A percentile compares a stretch with the other conserved stretches of the same genome.
phyloP scores from a whole-genome alignment of 2,888 invertebrate species.

The Perizoma affinitatum region DNA sequence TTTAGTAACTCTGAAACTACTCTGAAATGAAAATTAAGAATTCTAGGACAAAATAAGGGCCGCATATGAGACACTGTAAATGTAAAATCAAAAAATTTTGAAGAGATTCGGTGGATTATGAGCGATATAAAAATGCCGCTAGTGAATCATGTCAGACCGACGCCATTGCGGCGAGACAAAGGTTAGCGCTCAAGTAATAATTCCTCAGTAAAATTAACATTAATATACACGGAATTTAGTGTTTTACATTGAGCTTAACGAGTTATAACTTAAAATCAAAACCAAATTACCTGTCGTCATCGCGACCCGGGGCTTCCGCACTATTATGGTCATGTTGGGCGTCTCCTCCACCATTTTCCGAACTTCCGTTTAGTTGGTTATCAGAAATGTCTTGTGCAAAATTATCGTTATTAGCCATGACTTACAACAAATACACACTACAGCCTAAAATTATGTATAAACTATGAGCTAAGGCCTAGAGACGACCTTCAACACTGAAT shows the following conservation, averaged over 20 bases:
- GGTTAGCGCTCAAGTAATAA: slow-evolving; percentile 35
- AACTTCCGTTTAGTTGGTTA: slow-evolving; percentile 86
- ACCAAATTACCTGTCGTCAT: slow-evolving; percentile 88
- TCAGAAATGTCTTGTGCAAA: slow-evolving; percentile 91
- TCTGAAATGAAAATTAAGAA: slow-evolving; percentile 78
- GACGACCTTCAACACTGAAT: slow-evolving; percentile 81
- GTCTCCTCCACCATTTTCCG: slow-evolving; percentile 87
- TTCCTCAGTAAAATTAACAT: slow-evolving; percentile 53
- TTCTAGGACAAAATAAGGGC: slow-evolving; percentile 58
- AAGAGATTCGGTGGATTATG: slow-evolving; percentile 71
- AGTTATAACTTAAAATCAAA: slow-evolving; percentile 26
- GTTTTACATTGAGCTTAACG: slow-evolving; percentile 14
- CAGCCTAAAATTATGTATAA: slow-evolving; percentile 83
- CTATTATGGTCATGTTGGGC: slow-evolving; percentile 88
- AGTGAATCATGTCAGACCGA: slow-evolving; percentile 70
- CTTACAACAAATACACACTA: slow-evolving; percentile 62
- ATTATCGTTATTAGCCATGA: slow-evolving; percentile 91
- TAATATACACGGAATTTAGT: slow-evolving; percentile 47
- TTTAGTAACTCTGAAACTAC: slow-evolving; percentile 65
- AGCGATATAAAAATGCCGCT: slow-evolving; percentile 69
- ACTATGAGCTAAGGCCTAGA: slow-evolving; percentile 75
- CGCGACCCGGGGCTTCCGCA: slow-evolving; percentile 90
- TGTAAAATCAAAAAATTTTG: slow-evolving; percentile 72
- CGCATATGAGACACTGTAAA: slow-evolving; percentile 69
- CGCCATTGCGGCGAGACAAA: slow-evolving; percentile 72